Evolutionary conservation across 2,888 invertebrate genomes (phyloP), one percentile per base, ranked within the genome.

Genomic region (Neoaliturus tenellus): DNA sequence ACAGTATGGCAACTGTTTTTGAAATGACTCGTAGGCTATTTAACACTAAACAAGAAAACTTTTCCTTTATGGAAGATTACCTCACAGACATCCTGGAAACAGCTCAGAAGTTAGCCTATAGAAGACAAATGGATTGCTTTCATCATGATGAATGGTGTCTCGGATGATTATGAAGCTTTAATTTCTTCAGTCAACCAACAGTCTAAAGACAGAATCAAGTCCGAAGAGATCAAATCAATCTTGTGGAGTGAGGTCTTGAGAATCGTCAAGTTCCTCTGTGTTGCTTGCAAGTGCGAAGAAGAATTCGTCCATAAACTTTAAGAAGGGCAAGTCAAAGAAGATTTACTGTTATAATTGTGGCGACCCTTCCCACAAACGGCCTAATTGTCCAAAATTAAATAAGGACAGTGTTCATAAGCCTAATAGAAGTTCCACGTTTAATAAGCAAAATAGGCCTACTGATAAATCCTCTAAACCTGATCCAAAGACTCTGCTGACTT

Each of bases 111-210:
- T 25, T 62, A 31, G 25, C 62, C 62, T 25, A 62, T 62, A 28
- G 62, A 62, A 62, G 62, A 62, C 62, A 62, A 62, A 62, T 62
- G 62, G 62, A 62, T 62, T 62, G 62, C 62, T n/a, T 62, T 62
- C 31, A 62, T 62, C 8, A 62, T 62, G 62, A 62, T 62, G 62
- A 62, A 62, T 62, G 62, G 62, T 28, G 62, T 62, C 5, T 25
- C 62, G 25, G 62, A 25, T 25, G 62, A 62, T 28, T 55, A 55
- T 55, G 55, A 55, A 55, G 55, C 55, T 17, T 55, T 55, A 55
- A 55, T 55, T 20, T 55, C 62, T 62, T 62, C 62, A 62, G 25
- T 62, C 25, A 62, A 62, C 17, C 62, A 62, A 31, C 62, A 62
- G 31, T 28, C 25, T 31, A 62, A 62, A 62, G 62, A 62, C 31